Evolutionary conservation across 1,140 invertebrate genomes (phyloP), one percentile per base, ranked within the genome.

Genomic region (Paraescarpia echinospica): DNA sequence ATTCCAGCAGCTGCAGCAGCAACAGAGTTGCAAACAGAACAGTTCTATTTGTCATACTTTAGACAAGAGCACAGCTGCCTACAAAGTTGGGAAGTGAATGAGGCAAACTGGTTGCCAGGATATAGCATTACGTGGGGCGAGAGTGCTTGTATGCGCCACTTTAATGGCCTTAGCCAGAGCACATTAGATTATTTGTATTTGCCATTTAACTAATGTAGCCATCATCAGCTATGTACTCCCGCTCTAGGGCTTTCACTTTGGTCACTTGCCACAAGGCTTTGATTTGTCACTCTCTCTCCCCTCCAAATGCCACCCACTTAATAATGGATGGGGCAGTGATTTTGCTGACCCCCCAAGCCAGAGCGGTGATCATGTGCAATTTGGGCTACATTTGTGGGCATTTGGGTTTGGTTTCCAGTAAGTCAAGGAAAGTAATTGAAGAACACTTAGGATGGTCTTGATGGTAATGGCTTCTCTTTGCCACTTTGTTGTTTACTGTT

Each of bases 161-260:
- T 77, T 77, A 27, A 27, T 77, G 27, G 59, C 59, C 59, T 77
- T 31, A 77, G 59, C 59, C 27, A 22, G 59, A 77, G 59, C 27
- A 77, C 59, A 77, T 77, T 77, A 77, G 59, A 77, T 77, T 77
- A 77, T 77, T 77, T 77, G 59, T 77, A 77, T 77, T 77, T 77
- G 59, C 59, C 59, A 77, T 77, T 77, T 77, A 77, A 27, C 59
- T 77, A 77, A 77, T 77, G 27, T 27, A 77, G 59, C 59, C 59
- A 77, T 77, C 27, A 77, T 77, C 59, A 41, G 59, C 59, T 77
- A 77, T 18, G 59, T 18, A 77, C 59, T 77, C 22, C 27, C 2
- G 18, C 59, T 27, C 59, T 31, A 77, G 41, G 12, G 14, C 59
- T 77, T 18, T 77, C 0, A n/a, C n/a, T 27, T 4, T 27, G 22